Evolutionary conservation across 2,797 vertebrate genomes (phyloP).

Genomic region (Artibeus jamaicensis): DNA sequence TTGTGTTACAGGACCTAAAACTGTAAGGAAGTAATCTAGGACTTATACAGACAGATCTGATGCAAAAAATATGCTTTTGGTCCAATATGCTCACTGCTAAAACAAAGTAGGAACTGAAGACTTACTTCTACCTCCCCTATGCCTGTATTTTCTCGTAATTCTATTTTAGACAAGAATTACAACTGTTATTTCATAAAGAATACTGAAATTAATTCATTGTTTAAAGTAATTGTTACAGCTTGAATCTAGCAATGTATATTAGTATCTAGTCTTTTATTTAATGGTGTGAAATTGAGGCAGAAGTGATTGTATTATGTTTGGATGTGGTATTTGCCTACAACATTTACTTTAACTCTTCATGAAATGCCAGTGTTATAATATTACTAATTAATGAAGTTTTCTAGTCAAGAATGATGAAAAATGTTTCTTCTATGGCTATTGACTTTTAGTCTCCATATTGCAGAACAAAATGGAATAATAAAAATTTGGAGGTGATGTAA

Average conservation of each 20-base stretch:
- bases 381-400: slow-evolving; percentile 9
- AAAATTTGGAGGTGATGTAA: neutral
- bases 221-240: slow-evolving; percentile 33
- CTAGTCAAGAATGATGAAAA: neutral
- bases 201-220: slow-evolving; percentile 23
- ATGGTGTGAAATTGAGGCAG: neutral
- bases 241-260: neutral
- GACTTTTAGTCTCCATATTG: neutral
- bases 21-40: neutral
- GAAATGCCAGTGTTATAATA: neutral
- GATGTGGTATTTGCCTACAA: neutral
- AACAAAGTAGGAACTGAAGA: neutral
- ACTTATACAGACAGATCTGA: neutral
- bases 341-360: slow-evolving; percentile 37
- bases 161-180: slow-evolving; percentile 10
- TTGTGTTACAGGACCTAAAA: neutral
- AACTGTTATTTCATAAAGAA: neutral
- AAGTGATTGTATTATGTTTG: slow-evolving; percentile 1
- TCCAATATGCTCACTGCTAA: neutral
- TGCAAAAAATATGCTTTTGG: slow-evolving; percentile 2
- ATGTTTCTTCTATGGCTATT: slow-evolving; percentile 13
- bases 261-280: slow-evolving; percentile 18
- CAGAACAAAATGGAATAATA: slow-evolving; percentile 13
- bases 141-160: neutral
- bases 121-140: neutral